phyloP scores from a whole-genome alignment of 2,113 vertebrate genomes.

The Pangasianodon gigas region DNA sequence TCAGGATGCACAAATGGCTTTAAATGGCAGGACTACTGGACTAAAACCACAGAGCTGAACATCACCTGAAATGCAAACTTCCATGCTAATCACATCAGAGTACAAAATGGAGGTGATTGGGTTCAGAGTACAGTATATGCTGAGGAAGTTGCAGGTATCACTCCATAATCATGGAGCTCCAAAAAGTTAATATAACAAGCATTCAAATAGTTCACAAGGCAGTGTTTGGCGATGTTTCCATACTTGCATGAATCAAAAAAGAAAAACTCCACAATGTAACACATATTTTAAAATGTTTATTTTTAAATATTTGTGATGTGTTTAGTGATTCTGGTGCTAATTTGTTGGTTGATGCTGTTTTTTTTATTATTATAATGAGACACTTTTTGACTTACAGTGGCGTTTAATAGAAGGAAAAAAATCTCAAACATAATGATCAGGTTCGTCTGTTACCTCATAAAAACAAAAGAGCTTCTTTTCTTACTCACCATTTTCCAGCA shows the following conservation, averaged over 20 bases:
- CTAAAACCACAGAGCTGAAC: background rate
- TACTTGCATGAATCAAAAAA: background rate
- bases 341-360: background rate
- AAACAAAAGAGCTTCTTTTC: background rate
- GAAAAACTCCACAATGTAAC: background rate
- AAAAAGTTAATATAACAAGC: background rate
- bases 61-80: background rate
- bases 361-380: no score
- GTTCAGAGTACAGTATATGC: background rate
- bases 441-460: background rate
- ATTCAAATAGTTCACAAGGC: background rate
- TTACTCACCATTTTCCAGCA: background rate
- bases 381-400: background rate
- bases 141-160: background rate
- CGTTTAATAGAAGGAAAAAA: background rate
- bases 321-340: no score
- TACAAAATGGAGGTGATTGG: background rate
- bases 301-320: no score
- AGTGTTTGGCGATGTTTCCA: background rate
- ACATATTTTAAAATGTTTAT: no score
- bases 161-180: background rate
- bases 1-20: constrained; percentile 26
- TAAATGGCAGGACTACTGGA: constrained; percentile 28
- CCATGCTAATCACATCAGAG: background rate
- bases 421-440: background rate